These are phyloP conservation scores for Lasioglossum calceatum DNA, from an alignment of 2,888 invertebrate genomes.

Conservation along the genomic window DNA sequence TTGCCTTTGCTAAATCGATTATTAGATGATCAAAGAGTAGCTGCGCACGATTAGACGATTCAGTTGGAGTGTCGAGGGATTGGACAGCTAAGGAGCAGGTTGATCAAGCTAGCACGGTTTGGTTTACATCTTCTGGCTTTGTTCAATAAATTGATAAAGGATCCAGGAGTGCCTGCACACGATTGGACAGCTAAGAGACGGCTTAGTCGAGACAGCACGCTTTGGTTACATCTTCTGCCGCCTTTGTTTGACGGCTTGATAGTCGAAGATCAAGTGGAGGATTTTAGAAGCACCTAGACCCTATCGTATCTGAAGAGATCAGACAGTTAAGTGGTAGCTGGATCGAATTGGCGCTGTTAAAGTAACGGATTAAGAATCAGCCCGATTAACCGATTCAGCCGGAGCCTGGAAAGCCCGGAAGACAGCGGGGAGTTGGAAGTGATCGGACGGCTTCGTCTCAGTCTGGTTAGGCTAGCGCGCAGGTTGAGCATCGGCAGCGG, in stretches of 20 bases:
- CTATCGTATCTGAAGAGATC: neutral
- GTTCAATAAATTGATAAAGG: too few species aligned
- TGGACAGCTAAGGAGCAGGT: neutral
- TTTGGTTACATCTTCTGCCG: neutral
- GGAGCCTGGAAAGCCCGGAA: constrained; percentile 57
- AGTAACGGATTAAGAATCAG: constrained; percentile 21
- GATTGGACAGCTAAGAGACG: neutral
- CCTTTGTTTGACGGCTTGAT: neutral
- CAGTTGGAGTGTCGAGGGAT: constrained; percentile 32
- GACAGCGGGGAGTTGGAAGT: constrained; percentile 50
- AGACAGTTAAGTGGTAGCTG: too few species aligned
- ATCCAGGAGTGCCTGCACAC: neutral
- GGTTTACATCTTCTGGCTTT: neutral
- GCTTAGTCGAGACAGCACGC: neutral
- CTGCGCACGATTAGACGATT: constrained; percentile 16
- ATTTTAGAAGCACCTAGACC: too few species aligned
- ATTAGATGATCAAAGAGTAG: too few species aligned
- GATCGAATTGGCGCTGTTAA: neutral
- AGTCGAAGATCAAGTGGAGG: neutral
- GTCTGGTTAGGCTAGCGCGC: constrained; percentile 74
- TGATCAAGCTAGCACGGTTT: neutral
- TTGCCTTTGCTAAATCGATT: too few species aligned
- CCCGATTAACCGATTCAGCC: constrained; percentile 23
- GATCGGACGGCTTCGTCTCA: constrained; percentile 48
- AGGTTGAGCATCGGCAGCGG: constrained; percentile 74